Base-by-base conservation (phyloP, 2,113 vertebrate genomes). In the Nycticebus coucang region DNA sequence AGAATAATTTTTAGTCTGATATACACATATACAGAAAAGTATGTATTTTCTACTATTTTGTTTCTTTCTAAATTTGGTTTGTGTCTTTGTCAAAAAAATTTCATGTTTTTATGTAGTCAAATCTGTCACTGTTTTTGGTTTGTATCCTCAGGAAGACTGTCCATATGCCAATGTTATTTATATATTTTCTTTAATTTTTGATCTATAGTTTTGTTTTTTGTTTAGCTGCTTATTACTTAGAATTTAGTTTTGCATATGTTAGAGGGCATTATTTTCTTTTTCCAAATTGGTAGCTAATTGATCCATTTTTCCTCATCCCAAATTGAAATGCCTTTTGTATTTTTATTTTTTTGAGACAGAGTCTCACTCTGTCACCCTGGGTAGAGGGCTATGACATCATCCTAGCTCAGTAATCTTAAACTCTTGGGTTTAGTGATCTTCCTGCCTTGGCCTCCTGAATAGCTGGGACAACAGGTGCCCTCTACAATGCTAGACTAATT, bases 31-130 rank as follows among this genome's bases (percentile, higher is more conserved):
- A 72, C 4, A 37, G 11, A 74, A 5, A 59, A 24, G 26, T 62
- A 26, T 17, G 28, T 68, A 50, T 87, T 87, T 92, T 83, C 55
- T 84, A n/a, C 28, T 19, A 57, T 41, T 71, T 84, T 45, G 55
- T 9, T 78, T 77, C 33, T 69, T 69, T 12, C 80, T 84, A 75
- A 86, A 57, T 81, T 93, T 96, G 69, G 28, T 50, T 93, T 75
- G 4, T 45, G 9, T 84, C 21, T 95, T 82, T 19, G 14, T 75
- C 28, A 90, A 88, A 75, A 50, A 92, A 77, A 41, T 60, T 72
- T 91, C 13, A 53, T 53, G 62, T 41, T 81, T 94, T 89, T 92
- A 50, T 74, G 62, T 30, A 87, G 24, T 75, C 62, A 82, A 69
- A 53, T 87, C 68, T 78, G 14, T 64, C 37, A 86, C 15, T 82